Base-by-base conservation (phyloP, 2,797 vertebrate species). In the Coracias cyanogaster region DNA sequence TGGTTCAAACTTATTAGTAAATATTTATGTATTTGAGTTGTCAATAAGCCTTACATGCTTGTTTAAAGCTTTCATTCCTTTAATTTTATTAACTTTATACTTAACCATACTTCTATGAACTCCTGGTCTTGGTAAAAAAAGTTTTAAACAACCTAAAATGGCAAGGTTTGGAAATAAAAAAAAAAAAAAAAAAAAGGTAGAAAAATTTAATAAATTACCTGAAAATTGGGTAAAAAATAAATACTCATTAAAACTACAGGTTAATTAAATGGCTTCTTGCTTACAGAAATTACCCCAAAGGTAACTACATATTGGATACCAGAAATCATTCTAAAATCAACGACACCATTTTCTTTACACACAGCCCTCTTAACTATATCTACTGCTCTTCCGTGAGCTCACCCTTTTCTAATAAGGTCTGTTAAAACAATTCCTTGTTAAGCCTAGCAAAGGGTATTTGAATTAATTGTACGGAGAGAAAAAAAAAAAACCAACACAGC, bases 121-220 rank as follows among this genome's bases (percentile, higher is more conserved):
- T 97, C 96, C 97, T 89, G 97, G 96, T 97, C 98, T 98, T 65
- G 96, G 93, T 96, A 93, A 66, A 96, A 98, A 98, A 98, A 97
- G 94, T 97, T 97, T 98, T 96, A 95, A 97, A 94, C 96, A 96
- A 98, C 98, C 98, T 98, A 97, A 94, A 98, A 97, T 94, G 96
- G 96, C 97, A 98, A 95, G 58, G 7, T 48, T 89, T 93, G 90
- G 90, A 97, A 91, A 97, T 41, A 80, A 97, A 92, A 93, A 86
- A 80, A 70, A 43, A 80, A 97, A 92, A 93, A 86, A 80, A 70
- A 43, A 88, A 85, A 82, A 69, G 21, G 93, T 61, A 96, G 94
- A 97, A 94, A 94, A 84, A 54, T 90, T 92, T 86, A 94, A 81
- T 95, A 93, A 96, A 78, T 93, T 61, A 94, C 82, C 31, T 89